phyloP scores from a whole-genome alignment of 2,888 invertebrate genomes.

The Habrosyne pyritoides region DNA sequence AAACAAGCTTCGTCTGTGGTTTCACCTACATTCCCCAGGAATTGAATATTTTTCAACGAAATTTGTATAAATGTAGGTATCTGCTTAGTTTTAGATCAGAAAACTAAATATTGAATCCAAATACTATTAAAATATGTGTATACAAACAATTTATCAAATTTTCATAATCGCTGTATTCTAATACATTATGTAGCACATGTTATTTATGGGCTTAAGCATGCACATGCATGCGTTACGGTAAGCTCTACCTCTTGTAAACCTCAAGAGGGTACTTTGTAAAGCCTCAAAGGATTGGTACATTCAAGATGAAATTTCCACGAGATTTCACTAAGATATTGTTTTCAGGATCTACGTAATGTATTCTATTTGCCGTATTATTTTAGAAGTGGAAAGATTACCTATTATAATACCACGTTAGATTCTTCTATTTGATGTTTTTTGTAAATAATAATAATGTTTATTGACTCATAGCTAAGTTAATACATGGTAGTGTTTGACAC shows the following conservation, averaged over 20 bases:
- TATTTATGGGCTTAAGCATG: background rate
- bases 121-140: too few relatives aligned
- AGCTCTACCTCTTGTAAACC: conserved; percentile 20
- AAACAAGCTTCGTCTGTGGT: too few relatives aligned
- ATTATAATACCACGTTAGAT: background rate
- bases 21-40: too few relatives aligned
- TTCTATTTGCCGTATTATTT: conserved; percentile 10
- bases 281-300: conserved; percentile 64
- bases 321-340: conserved; percentile 36
- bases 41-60: too few relatives aligned
- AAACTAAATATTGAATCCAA: too few relatives aligned
- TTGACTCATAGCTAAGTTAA: too few relatives aligned
- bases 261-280: conserved; percentile 38
- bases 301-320: conserved; percentile 35
- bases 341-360: conserved; percentile 19
- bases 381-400: background rate
- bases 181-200: background rate
- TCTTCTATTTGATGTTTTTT: background rate
- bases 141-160: too few relatives aligned
- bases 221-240: background rate
- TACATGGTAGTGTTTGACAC: too few relatives aligned
- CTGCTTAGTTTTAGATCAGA: too few relatives aligned
- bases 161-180: background rate
- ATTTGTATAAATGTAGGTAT: too few relatives aligned
- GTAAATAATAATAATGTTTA: too few relatives aligned